phyloP scores from a whole-genome alignment of 2,888 invertebrate species.

The Lochmaea crataegi region DNA sequence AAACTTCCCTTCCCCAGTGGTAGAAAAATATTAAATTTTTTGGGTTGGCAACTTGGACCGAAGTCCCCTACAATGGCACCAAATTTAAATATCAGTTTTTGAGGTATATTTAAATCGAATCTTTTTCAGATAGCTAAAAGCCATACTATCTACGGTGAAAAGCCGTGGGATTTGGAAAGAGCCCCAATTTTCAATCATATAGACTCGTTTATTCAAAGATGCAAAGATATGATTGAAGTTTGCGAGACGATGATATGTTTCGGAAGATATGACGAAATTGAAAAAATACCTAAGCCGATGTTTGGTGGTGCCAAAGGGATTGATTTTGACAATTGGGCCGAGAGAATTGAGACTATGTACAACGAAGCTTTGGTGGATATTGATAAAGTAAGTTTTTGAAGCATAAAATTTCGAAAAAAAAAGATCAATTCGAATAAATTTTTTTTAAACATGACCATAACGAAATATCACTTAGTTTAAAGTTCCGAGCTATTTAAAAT shows the following conservation, averaged over 20 bases:
- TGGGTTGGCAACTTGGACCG: no score
- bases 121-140: conserved; percentile 69
- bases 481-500: no score
- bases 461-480: no score
- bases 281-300: conserved; percentile 74
- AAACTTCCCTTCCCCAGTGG: no score
- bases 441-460: no score
- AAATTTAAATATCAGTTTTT: no score
- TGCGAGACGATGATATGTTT: conserved; percentile 92
- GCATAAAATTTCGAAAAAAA: neutral
- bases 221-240: conserved; percentile 87
- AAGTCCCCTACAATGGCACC: no score
- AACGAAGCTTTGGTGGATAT: conserved; percentile 72
- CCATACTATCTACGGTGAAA: conserved; percentile 67
- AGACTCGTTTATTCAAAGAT: conserved; percentile 86
- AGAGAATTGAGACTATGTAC: conserved; percentile 81
- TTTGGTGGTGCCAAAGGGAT: conserved; percentile 81
- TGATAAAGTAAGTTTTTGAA: conserved; percentile 58
- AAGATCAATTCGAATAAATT: no score
- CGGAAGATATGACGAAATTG: conserved; percentile 81
- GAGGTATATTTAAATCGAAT: neutral
- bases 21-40: no score
- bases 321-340: conserved; percentile 75
- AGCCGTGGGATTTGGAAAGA: conserved; percentile 80
- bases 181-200: conserved; percentile 89